phyloP scores from a whole-genome alignment of 2,888 invertebrate genomes.

The Achlya flavicornis region DNA sequence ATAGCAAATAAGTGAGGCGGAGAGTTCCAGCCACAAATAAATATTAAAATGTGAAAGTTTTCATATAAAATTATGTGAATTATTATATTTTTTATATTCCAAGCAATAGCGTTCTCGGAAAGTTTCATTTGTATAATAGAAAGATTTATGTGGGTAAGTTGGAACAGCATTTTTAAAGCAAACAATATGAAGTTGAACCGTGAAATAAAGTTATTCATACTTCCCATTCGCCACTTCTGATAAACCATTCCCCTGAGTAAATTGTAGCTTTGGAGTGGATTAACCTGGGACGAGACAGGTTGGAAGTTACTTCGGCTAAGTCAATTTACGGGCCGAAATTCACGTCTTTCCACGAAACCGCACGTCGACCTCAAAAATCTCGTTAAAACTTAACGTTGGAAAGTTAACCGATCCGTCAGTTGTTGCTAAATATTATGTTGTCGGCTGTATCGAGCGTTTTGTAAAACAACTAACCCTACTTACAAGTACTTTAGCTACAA shows the following conservation, averaged over 20 bases:
- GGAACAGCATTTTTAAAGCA: conserved; percentile 5
- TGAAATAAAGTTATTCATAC: conserved; percentile 27
- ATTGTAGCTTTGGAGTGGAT: conserved; percentile 47
- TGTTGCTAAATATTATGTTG: conserved; percentile 33
- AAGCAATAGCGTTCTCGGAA: not conserved
- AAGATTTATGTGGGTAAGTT: conserved; percentile 7
- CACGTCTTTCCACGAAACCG: conserved; percentile 42
- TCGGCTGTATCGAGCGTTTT: conserved; percentile 17
- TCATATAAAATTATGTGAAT: not conserved
- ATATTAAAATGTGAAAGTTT: conserved; percentile 5
- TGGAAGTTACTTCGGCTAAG: conserved; percentile 59
- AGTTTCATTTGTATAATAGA: not conserved
- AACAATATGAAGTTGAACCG: conserved; percentile 21
- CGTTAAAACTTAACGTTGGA: conserved; percentile 62
- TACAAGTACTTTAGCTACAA: conserved; percentile 1
- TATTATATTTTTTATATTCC: conserved; percentile 1
- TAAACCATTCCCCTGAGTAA: conserved; percentile 37
- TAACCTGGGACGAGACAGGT: conserved; percentile 50
- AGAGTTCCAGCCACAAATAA: conserved; percentile 2
- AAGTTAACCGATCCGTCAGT: conserved; percentile 45
- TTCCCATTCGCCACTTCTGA: conserved; percentile 28
- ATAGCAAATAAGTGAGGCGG: not conserved
- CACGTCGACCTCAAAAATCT: conserved; percentile 65
- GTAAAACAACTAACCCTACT: conserved; percentile 8
- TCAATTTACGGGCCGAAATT: conserved; percentile 63